These are phyloP conservation scores for Phylloscopus collybita DNA, from an alignment of 2,797 vertebrate genomes.

Conservation along the genomic window DNA sequence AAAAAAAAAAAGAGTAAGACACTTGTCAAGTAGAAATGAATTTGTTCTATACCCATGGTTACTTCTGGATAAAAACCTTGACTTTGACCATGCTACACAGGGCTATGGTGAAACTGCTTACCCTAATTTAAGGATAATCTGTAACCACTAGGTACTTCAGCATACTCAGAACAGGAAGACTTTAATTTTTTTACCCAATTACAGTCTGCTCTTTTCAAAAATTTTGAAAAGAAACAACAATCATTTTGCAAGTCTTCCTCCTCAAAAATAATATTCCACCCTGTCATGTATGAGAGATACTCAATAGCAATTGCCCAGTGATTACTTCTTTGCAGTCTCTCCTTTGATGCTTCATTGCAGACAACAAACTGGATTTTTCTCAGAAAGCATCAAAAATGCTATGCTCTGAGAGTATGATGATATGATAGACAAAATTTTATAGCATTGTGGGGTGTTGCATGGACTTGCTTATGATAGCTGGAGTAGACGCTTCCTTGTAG, in stretches of 20 bases:
- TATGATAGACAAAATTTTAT: background rate
- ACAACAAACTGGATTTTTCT: background rate
- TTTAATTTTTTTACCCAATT: background rate
- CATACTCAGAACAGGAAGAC: background rate
- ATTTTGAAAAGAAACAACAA: background rate
- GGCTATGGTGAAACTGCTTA: background rate
- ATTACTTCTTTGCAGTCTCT: background rate
- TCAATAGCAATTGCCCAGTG: background rate
- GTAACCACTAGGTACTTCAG: background rate
- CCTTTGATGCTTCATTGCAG: background rate
- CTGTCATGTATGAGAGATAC: fast-evolving
- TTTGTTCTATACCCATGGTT: background rate
- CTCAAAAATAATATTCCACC: background rate
- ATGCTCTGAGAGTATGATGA: background rate
- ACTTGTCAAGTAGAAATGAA: background rate
- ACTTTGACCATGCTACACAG: background rate
- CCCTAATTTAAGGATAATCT: background rate
- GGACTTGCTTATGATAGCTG: background rate
- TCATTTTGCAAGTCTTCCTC: background rate
- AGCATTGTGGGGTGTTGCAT: background rate
- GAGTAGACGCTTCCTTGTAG: background rate
- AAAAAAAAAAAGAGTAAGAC: background rate
- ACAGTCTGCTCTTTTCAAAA: background rate
- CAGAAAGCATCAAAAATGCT: background rate
- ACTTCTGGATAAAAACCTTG: background rate